Base-by-base conservation (phyloP, 2,888 invertebrate genomes). In the Pammene fasciana region DNA sequence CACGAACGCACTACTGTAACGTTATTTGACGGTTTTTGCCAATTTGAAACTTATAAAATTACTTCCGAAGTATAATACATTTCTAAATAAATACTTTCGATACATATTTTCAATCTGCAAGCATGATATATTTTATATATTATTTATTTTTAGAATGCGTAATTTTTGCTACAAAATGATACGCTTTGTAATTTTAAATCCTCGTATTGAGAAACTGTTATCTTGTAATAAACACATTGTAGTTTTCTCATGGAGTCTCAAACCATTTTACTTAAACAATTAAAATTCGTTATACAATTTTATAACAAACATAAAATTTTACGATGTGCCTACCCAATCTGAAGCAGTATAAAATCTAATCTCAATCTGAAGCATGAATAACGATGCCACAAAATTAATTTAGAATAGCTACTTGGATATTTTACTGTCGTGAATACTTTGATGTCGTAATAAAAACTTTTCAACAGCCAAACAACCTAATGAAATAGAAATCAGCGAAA, bases 401-500 rank as follows among this genome's bases (percentile, higher is more conserved):
- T 26, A 26, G 26, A 26, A 3, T 26, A 26, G 26, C 26, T 26
- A 68, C 34, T 38, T 38, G 38, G 6, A 38, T 38, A 26, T 26
- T 26, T 26, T 26, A 26, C 26, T 26, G 26, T 26, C 26, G 26
- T 26, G 26, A 26, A 26, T 26, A 26, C 26, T 26, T 26, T 26
- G 26, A 26, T 26, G 26, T 26, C 26, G 4, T 26, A 0, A 46
- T 14, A 46, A 59, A 38, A 55, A 55, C 46, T 1, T 45, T 13
- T 16, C 50, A 18, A 38, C 57, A 70, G 48, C 36, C 57, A 60
- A 77, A 76, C 2, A 75, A 72, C 65, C 75, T 72, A 76, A 72
- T 60, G 61, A 68, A 75, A 75, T 70, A 65, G 71, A 75, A 77
- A 78, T 76, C 71, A 72, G 76, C 76, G 71, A 79, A 79, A 78